Base-by-base conservation (phyloP, 2,113 vertebrate genomes). In the Hypanus sabinus region DNA sequence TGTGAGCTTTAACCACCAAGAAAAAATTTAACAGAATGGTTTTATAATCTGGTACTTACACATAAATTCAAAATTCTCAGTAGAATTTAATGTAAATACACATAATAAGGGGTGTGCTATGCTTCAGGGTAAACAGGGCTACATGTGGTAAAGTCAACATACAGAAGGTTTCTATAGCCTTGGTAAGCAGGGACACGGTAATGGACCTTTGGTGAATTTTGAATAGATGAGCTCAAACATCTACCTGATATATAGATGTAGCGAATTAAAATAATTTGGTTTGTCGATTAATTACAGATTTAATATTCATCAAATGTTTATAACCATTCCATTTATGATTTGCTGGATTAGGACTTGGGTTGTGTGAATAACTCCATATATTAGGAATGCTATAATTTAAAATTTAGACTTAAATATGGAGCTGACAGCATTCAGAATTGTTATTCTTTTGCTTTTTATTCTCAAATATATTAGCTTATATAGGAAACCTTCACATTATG, bases 401-500 rank as follows among this genome's bases (percentile, higher is more conserved):
- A 33, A 60, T 30, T 18, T 30, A 68, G 60, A 90, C 65, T 90
- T 65, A 60, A 65, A 33, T n/a, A 90, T 33, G 57, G 27, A 16
- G 27, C 27, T 3, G 16, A 65, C 14, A 62, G 27, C 5, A 65
- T 8, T 68, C 18, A 90, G 57, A 62, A 88, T 88, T 90, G 65
- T 90, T 65, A 90, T 33, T 65, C n/a, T 90, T 14, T 65, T 65
- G 60, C 60, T 65, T 90, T 33, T 6, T 62, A 65, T 33, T 68
- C 85, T 90, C 60, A 62, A 57, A 90, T 65, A 73, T 46, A 38
- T 71, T 93, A 75, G 12, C 70, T 55, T 73, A 30, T 46, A 46
- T 68, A 36, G 88, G 24, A 46, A 93, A 3, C 91, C 38, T 55
- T 93, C 91, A 71, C 38, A 75, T 93, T 73, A 93, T 71, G 71